Percentiles rank a stretch among this genome's conserved stretches.
Conservation (phyloP, 2,797 vertebrate species). For the Paguma larvata region DNA sequence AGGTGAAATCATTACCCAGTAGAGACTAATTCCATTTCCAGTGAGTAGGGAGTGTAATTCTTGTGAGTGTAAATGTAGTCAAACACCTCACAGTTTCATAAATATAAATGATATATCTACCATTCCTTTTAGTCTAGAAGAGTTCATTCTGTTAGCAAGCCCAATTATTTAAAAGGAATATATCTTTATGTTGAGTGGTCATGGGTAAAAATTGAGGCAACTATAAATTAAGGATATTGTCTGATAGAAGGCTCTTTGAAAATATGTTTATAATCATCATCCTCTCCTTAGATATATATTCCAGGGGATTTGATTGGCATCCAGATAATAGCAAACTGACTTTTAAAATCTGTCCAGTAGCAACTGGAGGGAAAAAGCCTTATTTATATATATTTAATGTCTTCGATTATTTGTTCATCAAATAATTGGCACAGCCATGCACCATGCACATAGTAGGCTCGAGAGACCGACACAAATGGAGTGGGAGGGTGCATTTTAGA, state of each 20-base stretch:
- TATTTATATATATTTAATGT: conserved; percentile 30
- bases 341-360: conserved; percentile 51
- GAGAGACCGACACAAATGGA: not conserved
- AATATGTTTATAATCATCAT: conserved; percentile 26
- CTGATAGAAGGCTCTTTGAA: conserved; percentile 42
- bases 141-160: conserved; percentile 25
- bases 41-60: conserved; percentile 49
- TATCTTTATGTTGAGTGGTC: conserved; percentile 47
- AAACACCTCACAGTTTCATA: conserved; percentile 54
- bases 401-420: conserved; percentile 21
- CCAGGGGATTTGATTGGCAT: not conserved
- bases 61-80: conserved; percentile 26
- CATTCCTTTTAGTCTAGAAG: conserved; percentile 29
- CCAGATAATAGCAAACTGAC: not conserved
- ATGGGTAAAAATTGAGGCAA: conserved; percentile 14
- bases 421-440: not conserved
- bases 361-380: not conserved
- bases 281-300: not conserved
- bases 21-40: conserved; percentile 55
- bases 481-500: not conserved
- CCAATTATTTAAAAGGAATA: conserved; percentile 60
- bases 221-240: conserved; percentile 58
- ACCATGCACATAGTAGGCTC: not conserved
- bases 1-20: conserved; percentile 49
- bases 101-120: conserved; percentile 47